Evolutionary conservation across 2,888 invertebrate genomes (phyloP).

Genomic region (Dryobotodes eremita): DNA sequence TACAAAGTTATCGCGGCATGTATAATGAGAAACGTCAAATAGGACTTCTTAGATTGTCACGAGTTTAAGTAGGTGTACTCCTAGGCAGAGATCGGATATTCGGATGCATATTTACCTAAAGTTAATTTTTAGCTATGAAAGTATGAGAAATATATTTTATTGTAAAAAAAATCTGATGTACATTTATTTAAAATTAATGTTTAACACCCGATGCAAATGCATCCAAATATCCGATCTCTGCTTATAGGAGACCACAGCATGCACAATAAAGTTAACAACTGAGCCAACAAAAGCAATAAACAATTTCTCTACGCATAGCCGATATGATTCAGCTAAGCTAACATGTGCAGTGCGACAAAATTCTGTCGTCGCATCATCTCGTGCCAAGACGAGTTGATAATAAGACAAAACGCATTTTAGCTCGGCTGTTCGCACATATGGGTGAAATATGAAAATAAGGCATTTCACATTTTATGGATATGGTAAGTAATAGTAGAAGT

Average conservation of each 20-base stretch:
- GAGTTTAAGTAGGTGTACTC: not conserved
- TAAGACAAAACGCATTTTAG: not conserved
- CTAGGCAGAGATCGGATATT: too few relatives aligned
- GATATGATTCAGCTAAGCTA: not conserved
- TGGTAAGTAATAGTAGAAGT: not conserved
- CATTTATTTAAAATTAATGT: too few relatives aligned
- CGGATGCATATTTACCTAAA: too few relatives aligned
- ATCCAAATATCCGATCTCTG: too few relatives aligned
- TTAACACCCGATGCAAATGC: too few relatives aligned
- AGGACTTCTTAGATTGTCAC: too few relatives aligned
- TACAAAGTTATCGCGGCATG: too few relatives aligned
- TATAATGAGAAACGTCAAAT: too few relatives aligned
- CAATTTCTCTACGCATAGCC: not conserved
- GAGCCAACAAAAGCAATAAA: not conserved
- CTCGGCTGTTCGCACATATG: not conserved
- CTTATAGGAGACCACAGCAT: not conserved
- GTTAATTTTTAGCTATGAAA: too few relatives aligned
- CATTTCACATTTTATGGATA: not conserved
- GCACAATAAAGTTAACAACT: not conserved
- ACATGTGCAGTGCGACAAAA: not conserved
- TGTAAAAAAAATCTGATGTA: too few relatives aligned
- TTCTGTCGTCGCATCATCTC: not conserved
- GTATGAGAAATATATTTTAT: too few relatives aligned
- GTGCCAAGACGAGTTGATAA: not conserved
- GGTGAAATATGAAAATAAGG: not conserved